Base-by-base conservation (phyloP, 92 coral and sea anemone species). In the Epizoanthus illoricatus region DNA sequence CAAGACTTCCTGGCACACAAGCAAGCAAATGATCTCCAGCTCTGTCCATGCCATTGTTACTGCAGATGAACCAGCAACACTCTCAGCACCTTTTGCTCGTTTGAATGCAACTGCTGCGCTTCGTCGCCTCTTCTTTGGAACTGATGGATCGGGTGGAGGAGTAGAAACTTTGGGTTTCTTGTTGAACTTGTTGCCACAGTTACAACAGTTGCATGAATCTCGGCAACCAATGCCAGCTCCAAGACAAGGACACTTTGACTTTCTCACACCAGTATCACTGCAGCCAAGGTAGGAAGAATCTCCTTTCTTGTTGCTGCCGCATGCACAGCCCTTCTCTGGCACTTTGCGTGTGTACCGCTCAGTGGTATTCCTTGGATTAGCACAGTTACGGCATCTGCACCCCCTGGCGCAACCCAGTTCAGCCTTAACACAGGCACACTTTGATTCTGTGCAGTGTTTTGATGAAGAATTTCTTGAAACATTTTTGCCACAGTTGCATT, bases 201-300 rank as follows among this genome's bases (percentile, higher is more conserved):
- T 78, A 59, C 65, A 78, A 63, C 82, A 78, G 58, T 63, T 78
- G 40, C 82, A 78, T 6, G 40, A 61, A 43, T 63, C 82, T 63
- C 60, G 12, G 67, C 82, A 78, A 45, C 82, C 82, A 12, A 78
- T 62, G 58, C 82, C 70, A 11, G 82, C 82, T 61, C 82, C 82
- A 41, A 78, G 82, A 5, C 82, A 78, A 78, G 82, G 82, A 20
- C 82, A 78, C 70, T 78, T 78, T n/a, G 82, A 78, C 71, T 63
- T 78, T 20, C 82, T 42, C 24, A 78, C 11, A 0, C 71, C 71
- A 7, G 71, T 58, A 20, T 78, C 82, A 21, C 82, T 78, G 60
- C 82, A 78, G 15, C 82, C 82, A 12, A 42, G 19, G 71, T 78
- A 78, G 47, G 33, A 41, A 21, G 82, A 60, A 43, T 78, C 82